Evolutionary conservation across 2,797 vertebrate genomes (phyloP).

Genomic region (Petrocephalus schoutedeni): DNA sequence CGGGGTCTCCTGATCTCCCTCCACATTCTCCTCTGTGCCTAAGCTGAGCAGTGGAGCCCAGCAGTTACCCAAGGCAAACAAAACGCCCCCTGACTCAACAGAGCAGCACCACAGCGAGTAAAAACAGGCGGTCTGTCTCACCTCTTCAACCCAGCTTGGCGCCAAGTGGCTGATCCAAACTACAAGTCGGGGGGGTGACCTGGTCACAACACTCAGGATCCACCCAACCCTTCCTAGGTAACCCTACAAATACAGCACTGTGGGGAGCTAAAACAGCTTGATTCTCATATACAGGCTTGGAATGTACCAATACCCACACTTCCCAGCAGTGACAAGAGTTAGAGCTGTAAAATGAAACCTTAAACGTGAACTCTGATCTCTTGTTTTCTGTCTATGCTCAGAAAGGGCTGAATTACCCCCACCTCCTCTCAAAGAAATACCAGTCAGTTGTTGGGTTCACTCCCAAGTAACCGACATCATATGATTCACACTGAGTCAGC

Average conservation of each 20-base stretch:
- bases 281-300: not conserved
- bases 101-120: not conserved
- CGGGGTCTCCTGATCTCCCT: not conserved
- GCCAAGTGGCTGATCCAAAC: not conserved
- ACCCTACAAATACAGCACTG: not conserved
- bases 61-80: not conserved
- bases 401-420: not conserved
- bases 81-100: not conserved
- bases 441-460: not conserved
- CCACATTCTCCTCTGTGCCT: not conserved
- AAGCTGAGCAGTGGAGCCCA: not conserved
- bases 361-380: constrained; percentile 5
- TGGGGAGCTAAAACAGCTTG: not conserved
- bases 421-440: not conserved
- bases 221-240: not conserved
- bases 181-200: not conserved
- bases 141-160: not conserved
- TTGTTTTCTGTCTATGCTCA: not conserved
- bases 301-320: not conserved
- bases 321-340: not conserved
- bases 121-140: not conserved
- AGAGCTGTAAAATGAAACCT: not conserved
- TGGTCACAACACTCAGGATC: not conserved
- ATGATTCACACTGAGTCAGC: constrained; percentile 21
- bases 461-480: constrained; percentile 9